Percentiles rank a stretch among this genome's conserved stretches.
Evolutionary conservation across 1,140 invertebrate genomes (phyloP).

Genomic region (Druon quercuslanigerum): DNA sequence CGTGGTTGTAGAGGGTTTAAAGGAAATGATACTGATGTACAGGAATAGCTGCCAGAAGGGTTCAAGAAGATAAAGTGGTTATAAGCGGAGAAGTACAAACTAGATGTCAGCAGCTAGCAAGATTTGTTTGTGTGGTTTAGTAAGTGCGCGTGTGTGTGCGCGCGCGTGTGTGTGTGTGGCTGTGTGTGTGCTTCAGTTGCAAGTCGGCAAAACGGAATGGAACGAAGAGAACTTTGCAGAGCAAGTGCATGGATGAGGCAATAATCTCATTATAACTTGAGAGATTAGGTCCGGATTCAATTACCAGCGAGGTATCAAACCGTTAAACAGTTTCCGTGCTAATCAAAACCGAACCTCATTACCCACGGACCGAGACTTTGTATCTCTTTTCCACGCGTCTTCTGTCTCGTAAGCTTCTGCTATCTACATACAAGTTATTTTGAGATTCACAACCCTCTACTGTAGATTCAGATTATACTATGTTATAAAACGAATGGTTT

Average conservation of each 20-base stretch:
- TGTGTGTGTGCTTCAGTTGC: constrained; percentile 46
- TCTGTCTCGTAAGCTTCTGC: constrained; percentile 35
- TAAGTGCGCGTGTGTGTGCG: too few relatives aligned
- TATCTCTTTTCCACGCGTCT: constrained; percentile 53
- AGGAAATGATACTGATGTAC: neutral
- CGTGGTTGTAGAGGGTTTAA: neutral
- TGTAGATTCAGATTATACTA: too few relatives aligned
- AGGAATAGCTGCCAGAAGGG: constrained; percentile 14
- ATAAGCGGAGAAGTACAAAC: neutral
- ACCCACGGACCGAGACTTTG: constrained; percentile 66
- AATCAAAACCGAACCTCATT: constrained; percentile 77
- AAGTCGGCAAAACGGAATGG: constrained; percentile 62
- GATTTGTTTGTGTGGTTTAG: constrained; percentile 13
- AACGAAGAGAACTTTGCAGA: constrained; percentile 64
- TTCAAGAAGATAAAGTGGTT: constrained; percentile 9
- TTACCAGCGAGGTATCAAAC: constrained; percentile 77
- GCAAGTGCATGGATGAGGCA: constrained; percentile 74
- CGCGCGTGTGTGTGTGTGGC: too few relatives aligned
- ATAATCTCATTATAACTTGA: constrained; percentile 77
- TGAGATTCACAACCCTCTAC: constrained; percentile 31
- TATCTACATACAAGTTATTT: constrained; percentile 44
- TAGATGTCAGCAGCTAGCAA: constrained; percentile 8
- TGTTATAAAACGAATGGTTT: too few relatives aligned
- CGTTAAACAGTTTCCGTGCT: constrained; percentile 77
- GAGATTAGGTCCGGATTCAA: constrained; percentile 77